Evolutionary conservation across 2,888 invertebrate species (phyloP).

Genomic region (Agriotes lineatus): DNA sequence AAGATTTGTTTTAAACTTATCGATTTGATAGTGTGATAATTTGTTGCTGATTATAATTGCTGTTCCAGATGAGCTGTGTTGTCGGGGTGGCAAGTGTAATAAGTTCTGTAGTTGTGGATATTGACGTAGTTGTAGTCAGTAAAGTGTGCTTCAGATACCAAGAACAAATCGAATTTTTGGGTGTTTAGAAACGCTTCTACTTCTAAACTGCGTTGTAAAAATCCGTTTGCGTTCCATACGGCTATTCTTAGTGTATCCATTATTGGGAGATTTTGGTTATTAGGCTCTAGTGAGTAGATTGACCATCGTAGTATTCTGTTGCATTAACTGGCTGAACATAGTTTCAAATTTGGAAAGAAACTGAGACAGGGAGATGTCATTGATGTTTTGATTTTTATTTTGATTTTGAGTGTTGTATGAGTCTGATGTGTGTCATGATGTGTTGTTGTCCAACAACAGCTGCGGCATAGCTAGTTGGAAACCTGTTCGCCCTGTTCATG

Average conservation of each 20-base stretch:
- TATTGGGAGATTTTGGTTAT: conserved; percentile 6
- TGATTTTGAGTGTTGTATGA: too few relatives aligned
- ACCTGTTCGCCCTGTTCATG: conserved; percentile 1
- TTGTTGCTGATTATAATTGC: too few relatives aligned
- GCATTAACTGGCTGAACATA: too few relatives aligned
- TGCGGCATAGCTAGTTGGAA: not conserved
- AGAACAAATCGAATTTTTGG: conserved; percentile 33
- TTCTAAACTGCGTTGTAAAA: conserved; percentile 4
- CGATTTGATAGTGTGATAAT: conserved; percentile 39
- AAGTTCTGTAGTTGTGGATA: conserved; percentile 32
- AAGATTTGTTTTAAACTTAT: conserved; percentile 31
- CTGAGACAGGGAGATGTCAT: too few relatives aligned
- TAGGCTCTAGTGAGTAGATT: conserved; percentile 1
- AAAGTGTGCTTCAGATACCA: conserved; percentile 43
- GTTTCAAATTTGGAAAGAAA: too few relatives aligned
- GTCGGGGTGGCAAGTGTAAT: conserved; percentile 34
- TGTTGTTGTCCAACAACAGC: conserved; percentile 2
- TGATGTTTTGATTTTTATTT: conserved; percentile 7
- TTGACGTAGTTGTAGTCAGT: conserved; percentile 32
- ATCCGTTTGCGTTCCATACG: not conserved
- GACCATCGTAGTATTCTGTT: not conserved
- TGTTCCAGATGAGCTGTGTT: conserved; percentile 35
- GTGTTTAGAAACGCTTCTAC: conserved; percentile 12
- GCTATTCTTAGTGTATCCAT: conserved; percentile 14
- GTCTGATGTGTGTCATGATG: not conserved